Conservation (phyloP, 2,797 vertebrate species). For the Emydoidea blandingii region DNA sequence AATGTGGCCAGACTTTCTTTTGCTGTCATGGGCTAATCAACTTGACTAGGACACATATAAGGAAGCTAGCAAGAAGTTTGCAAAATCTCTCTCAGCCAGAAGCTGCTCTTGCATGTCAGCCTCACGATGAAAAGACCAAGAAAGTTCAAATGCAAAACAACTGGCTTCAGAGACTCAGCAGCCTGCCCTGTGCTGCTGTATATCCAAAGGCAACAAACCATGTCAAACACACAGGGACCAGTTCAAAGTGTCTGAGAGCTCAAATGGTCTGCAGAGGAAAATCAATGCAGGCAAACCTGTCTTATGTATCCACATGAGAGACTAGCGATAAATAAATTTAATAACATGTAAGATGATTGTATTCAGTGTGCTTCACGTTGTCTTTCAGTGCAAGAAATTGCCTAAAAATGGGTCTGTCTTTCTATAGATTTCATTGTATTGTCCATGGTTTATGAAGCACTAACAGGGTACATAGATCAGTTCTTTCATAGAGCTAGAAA, state of each 20-base stretch:
- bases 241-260: not conserved
- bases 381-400: not conserved
- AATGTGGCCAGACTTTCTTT: not conserved
- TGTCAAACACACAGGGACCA: not conserved
- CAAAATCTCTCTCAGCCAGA: not conserved
- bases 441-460: not conserved
- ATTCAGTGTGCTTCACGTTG: not conserved
- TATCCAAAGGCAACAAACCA: not conserved
- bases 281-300: not conserved
- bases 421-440: not conserved
- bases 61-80: not conserved
- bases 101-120: not conserved
- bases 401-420: not conserved
- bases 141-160: not conserved
- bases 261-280: not conserved
- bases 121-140: not conserved
- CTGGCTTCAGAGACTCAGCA: not conserved
- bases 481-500: not conserved
- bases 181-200: not conserved
- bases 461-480: not conserved
- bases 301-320: not conserved
- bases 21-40: not conserved
- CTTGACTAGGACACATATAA: not conserved
- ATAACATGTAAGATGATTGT: not conserved
- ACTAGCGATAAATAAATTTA: not conserved